These are phyloP conservation scores for Caenorhabditis zanzibari DNA, from an alignment of 2,888 invertebrate species.

Conservation along the genomic window DNA sequence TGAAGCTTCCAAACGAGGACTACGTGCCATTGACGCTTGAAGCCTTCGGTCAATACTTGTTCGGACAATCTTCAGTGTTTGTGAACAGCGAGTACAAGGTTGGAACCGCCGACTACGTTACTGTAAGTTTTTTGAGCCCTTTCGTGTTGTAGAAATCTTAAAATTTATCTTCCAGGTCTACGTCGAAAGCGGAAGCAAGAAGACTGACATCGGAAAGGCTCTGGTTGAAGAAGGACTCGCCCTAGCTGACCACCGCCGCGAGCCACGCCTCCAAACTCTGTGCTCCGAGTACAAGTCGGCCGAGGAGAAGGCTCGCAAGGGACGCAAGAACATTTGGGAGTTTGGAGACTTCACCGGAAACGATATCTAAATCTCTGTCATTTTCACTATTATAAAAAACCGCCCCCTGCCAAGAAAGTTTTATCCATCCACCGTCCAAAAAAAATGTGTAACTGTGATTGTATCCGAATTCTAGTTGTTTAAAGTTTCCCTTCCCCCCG, in stretches of 20 bases:
- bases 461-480: conserved; percentile 55
- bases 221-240: conserved; percentile 92
- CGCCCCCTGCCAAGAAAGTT: conserved; percentile 47
- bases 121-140: conserved; percentile 62
- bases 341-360: conserved; percentile 99
- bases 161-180: conserved; percentile 57
- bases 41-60: conserved; percentile 58
- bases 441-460: conserved; percentile 63
- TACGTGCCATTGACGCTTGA: conserved; percentile 61
- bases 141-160: too few relatives aligned
- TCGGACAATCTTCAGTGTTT: conserved; percentile 66
- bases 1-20: conserved; percentile 90
- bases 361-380: conserved; percentile 85
- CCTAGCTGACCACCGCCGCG: conserved; percentile 90
- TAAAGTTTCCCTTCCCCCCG: conserved; percentile 6
- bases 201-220: conserved; percentile 89
- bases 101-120: conserved; percentile 73
- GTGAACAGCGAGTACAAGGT: conserved; percentile 81
- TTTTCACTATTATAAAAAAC: not conserved
- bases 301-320: conserved; percentile 84
- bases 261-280: conserved; percentile 90
- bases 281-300: conserved; percentile 86
- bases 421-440: conserved; percentile 35
- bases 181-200: conserved; percentile 79
- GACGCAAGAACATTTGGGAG: conserved; percentile 94